These are phyloP conservation scores for Hyaena hyaena DNA, from an alignment of 2,113 vertebrate genomes.

Conservation along the genomic window DNA sequence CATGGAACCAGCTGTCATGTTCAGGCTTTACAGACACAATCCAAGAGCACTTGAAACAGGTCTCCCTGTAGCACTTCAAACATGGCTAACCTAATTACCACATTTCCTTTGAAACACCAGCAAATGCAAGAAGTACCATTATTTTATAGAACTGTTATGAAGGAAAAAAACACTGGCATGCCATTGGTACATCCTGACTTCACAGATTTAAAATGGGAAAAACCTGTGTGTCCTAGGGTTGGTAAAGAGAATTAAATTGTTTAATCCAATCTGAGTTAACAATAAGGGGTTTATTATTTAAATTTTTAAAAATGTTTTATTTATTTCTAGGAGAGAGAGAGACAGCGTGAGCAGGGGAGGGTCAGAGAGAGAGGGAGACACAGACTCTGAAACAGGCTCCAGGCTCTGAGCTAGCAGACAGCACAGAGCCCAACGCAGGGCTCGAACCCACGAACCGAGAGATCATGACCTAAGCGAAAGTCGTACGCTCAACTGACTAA, in stretches of 20 bases:
- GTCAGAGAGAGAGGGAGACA: too few species aligned
- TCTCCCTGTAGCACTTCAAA: background rate
- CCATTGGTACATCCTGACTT: background rate
- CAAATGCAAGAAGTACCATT: background rate
- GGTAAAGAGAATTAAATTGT: background rate
- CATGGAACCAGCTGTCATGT: background rate
- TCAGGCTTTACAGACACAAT: background rate
- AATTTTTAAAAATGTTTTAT: too few species aligned
- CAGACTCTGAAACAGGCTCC: too few species aligned
- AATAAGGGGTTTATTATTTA: background rate
- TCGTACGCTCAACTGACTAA: too few species aligned
- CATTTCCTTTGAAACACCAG: background rate
- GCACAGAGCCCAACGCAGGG: too few species aligned
- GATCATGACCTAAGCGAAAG: too few species aligned
- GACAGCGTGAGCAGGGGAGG: too few species aligned
- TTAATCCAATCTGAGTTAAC: background rate
- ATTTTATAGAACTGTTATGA: background rate
- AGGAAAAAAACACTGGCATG: background rate
- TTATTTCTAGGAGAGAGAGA: too few species aligned
- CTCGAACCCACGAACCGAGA: too few species aligned
- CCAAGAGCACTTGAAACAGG: background rate
- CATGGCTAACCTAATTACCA: background rate
- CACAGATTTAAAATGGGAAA: constrained; percentile 1
- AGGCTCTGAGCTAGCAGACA: too few species aligned
- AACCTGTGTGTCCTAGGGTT: background rate